Evolutionary conservation across 2,113 vertebrate species (phyloP).

Genomic region (Naja naja): DNA sequence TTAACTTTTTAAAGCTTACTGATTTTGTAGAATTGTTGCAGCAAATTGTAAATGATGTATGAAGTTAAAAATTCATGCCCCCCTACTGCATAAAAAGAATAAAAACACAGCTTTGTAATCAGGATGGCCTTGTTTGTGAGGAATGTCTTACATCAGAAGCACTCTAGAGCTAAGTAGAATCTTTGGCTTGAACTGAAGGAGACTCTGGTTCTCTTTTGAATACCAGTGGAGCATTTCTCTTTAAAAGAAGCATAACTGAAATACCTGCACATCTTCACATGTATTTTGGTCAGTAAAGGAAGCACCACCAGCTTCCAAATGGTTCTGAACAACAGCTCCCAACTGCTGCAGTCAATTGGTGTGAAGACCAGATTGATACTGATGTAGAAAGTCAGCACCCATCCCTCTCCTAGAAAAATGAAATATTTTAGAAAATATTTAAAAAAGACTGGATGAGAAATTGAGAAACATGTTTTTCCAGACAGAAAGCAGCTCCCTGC

Average conservation of each 20-base stretch:
- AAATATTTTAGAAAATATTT: too few species aligned
- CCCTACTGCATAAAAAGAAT: fast-evolving
- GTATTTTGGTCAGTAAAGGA: neutral
- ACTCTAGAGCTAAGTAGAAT: neutral
- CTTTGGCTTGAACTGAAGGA: neutral
- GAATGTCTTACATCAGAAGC: neutral
- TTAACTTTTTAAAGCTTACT: conserved; percentile 43
- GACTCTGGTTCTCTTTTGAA: neutral
- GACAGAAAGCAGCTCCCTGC: too few species aligned
- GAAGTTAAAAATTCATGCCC: conserved; percentile 36
- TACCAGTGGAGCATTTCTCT: neutral
- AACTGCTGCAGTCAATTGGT: neutral
- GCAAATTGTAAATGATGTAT: conserved; percentile 33
- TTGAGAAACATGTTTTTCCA: too few species aligned
- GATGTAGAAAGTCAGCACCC: too few species aligned
- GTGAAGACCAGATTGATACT: neutral
- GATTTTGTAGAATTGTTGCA: conserved; percentile 23
- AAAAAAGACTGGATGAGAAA: too few species aligned
- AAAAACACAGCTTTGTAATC: neutral
- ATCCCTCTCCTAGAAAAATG: too few species aligned
- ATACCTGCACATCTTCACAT: neutral
- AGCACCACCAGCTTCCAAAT: neutral
- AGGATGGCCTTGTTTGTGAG: neutral
- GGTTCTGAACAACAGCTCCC: neutral
- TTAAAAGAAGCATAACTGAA: neutral